Conservation (phyloP, 2,113 vertebrate genomes). For the Corythoichthys haematopterus region DNA sequence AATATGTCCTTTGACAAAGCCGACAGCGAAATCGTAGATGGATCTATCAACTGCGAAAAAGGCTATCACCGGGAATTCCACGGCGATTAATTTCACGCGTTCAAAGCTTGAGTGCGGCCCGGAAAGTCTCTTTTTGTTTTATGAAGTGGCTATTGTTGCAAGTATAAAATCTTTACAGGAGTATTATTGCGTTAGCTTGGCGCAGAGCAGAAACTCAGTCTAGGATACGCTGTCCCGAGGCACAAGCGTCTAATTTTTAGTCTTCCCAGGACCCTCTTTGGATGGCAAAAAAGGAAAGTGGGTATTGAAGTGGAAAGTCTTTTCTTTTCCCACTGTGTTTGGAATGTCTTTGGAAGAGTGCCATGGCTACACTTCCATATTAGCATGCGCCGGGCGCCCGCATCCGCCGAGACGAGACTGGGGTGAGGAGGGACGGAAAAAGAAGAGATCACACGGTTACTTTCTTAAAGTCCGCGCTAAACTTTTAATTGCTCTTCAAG, state of each 20-base stretch:
- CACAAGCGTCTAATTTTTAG: constrained; percentile 28
- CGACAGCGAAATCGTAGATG: neutral
- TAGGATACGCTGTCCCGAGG: constrained; percentile 19
- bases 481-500: constrained; percentile 78
- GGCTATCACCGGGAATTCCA: constrained; percentile 10
- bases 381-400: constrained; percentile 53
- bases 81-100: constrained; percentile 18
- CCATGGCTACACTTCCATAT: constrained; percentile 49
- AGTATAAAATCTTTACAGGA: constrained; percentile 44
- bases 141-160: constrained; percentile 42
- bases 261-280: constrained; percentile 35
- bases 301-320: constrained; percentile 17
- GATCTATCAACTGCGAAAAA: constrained; percentile 4
- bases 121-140: constrained; percentile 29
- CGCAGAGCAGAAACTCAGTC: neutral
- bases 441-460: constrained; percentile 62
- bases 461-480: constrained; percentile 69
- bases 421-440: neutral
- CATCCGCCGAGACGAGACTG: constrained; percentile 29
- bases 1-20: constrained; percentile 15
- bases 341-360: constrained; percentile 51
- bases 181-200: constrained; percentile 51
- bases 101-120: constrained; percentile 2
- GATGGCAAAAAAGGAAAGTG: constrained; percentile 28
- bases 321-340: constrained; percentile 37